Percentiles rank a stretch among this genome's conserved stretches.
phyloP scores from a whole-genome alignment of 2,888 invertebrate genomes.

The Tenthredo amoena region DNA sequence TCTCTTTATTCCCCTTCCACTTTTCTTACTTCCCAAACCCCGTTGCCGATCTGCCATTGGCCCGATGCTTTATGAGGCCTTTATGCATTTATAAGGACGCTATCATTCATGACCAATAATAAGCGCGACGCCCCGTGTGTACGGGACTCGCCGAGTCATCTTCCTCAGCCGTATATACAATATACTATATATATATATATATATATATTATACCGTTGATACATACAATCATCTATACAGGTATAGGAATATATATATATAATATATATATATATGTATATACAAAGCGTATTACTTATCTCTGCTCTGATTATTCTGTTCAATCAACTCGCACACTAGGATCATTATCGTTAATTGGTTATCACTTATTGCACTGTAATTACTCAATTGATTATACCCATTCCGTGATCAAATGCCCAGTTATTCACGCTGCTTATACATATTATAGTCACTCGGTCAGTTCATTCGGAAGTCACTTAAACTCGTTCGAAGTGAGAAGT shows the following conservation, averaged over 20 bases:
- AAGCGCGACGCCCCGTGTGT: slow-evolving; percentile 26
- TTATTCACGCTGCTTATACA: not conserved
- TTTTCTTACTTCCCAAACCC: slow-evolving; percentile 52
- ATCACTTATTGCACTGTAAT: slow-evolving; percentile 19
- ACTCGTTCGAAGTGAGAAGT: too few species aligned
- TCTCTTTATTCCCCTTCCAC: slow-evolving; percentile 32
- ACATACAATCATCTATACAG: not conserved
- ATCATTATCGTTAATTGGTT: slow-evolving; percentile 12
- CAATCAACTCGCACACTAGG: slow-evolving; percentile 10
- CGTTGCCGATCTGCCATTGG: slow-evolving; percentile 54
- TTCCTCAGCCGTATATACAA: not conserved
- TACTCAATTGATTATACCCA: slow-evolving; percentile 3
- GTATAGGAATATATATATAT: not conserved
- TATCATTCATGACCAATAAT: slow-evolving; percentile 48
- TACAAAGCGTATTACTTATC: not conserved
- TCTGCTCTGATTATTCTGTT: not conserved
- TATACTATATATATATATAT: not conserved
- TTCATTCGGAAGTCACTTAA: not conserved
- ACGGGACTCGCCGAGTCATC: not conserved
- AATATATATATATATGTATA: too few species aligned
- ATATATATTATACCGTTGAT: not conserved
- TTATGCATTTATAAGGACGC: slow-evolving; percentile 61
- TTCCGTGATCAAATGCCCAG: not conserved
- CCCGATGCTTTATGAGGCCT: slow-evolving; percentile 53
- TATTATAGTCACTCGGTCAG: not conserved